phyloP scores from a whole-genome alignment of 35 echinoderm and acorn worm species.

The Ophiothrix spiculata region DNA sequence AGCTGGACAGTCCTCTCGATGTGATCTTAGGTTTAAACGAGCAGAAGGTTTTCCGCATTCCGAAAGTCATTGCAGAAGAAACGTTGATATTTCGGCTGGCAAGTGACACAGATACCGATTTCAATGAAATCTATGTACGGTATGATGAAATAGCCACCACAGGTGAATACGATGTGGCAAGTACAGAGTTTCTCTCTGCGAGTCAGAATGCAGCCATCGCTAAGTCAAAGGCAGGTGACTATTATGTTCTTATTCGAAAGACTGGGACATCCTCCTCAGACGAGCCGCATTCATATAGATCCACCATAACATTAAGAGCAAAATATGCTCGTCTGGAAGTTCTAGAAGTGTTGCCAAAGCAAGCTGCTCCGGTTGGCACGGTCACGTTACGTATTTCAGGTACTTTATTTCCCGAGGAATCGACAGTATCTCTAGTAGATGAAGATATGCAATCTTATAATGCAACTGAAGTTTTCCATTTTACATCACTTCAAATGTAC shows the following conservation, averaged over 20 bases:
- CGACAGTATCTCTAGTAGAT: neutral
- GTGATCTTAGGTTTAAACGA: constrained; percentile 17
- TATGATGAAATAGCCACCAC: constrained; percentile 52
- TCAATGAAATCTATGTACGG: constrained; percentile 41
- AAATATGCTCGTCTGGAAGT: constrained; percentile 47
- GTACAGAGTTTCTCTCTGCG: constrained; percentile 27
- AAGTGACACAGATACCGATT: constrained; percentile 40
- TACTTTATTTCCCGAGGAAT: constrained; percentile 58
- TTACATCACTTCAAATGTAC: constrained; percentile 48
- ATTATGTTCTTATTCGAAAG: constrained; percentile 47
- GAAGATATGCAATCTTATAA: neutral
- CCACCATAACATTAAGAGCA: constrained; percentile 21
- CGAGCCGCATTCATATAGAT: neutral
- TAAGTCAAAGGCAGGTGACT: constrained; percentile 42
- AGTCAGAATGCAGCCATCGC: constrained; percentile 37
- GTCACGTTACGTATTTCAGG: constrained; percentile 40
- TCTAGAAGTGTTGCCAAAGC: constrained; percentile 27
- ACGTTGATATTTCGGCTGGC: constrained; percentile 35
- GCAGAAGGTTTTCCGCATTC: constrained; percentile 16
- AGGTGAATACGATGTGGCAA: constrained; percentile 31
- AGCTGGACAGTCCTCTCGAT: constrained; percentile 18
- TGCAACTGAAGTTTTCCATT: constrained; percentile 29
- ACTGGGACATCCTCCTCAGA: constrained; percentile 16
- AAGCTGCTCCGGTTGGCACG: constrained; percentile 37
- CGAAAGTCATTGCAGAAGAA: constrained; percentile 34